A percentile compares a stretch with the other conserved stretches of the same genome.
Evolutionary conservation across 2,113 vertebrate species (phyloP).

Genomic region (Spermophilus dauricus): DNA sequence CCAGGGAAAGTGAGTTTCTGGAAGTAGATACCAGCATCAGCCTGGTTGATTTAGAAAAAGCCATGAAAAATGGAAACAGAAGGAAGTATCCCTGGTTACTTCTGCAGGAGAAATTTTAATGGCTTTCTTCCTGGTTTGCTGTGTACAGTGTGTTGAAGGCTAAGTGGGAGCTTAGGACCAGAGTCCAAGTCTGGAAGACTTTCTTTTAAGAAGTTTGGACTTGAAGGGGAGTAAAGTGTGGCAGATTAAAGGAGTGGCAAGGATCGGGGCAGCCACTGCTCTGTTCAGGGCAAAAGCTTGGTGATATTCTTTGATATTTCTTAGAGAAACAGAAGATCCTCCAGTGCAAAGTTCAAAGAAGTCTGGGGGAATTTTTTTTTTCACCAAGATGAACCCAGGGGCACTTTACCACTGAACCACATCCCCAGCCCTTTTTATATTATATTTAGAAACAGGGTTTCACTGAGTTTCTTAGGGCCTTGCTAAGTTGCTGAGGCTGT

Average conservation of each 20-base stretch:
- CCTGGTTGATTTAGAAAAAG: background rate
- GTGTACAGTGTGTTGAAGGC: background rate
- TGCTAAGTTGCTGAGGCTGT: too few relatives aligned
- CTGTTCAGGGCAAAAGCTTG: background rate
- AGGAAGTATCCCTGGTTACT: too few relatives aligned
- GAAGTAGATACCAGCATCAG: background rate
- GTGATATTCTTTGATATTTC: background rate
- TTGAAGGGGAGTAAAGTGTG: background rate
- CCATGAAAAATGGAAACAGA: background rate
- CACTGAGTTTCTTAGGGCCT: too few relatives aligned
- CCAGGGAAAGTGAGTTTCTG: background rate
- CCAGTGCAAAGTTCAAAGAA: background rate
- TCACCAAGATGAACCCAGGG: too few relatives aligned
- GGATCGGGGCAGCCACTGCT: background rate
- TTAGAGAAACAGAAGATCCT: background rate
- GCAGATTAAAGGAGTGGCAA: background rate
- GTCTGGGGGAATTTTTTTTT: background rate
- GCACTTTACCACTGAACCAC: too few relatives aligned
- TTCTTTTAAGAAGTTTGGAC: background rate
- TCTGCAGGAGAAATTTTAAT: too few relatives aligned
- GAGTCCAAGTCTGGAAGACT: background rate
- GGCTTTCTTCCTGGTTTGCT: background rate
- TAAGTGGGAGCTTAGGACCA: background rate
- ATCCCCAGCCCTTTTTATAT: too few relatives aligned
- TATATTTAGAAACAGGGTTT: too few relatives aligned